phyloP scores from a whole-genome alignment of 2,113 vertebrate species.

The Phalacrocorax pelagicus region DNA sequence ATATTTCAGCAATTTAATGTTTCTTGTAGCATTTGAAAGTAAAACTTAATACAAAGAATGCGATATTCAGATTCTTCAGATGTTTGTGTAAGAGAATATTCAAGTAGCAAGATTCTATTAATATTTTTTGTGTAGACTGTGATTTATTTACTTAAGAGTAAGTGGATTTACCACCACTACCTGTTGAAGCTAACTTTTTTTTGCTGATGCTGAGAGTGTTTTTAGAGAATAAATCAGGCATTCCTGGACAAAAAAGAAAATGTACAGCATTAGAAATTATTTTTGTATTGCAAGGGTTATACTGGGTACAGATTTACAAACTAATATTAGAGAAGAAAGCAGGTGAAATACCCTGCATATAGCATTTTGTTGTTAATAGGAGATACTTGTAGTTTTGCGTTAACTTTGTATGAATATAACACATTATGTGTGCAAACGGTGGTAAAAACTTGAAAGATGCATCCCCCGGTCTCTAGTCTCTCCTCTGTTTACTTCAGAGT shows the following conservation, averaged over 20 bases:
- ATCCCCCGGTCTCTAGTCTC: neutral
- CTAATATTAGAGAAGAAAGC: neutral
- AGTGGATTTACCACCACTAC: neutral
- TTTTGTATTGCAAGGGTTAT: neutral
- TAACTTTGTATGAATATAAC: neutral
- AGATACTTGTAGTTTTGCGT: neutral
- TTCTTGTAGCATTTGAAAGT: neutral
- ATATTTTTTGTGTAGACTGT: neutral
- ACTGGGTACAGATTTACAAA: neutral
- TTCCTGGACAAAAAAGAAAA: neutral
- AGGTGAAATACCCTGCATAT: neutral
- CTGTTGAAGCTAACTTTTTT: neutral
- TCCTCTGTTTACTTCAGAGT: neutral
- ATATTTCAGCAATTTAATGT: neutral
- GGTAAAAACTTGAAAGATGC: neutral
- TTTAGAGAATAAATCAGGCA: neutral
- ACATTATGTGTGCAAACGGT: rapidly evolving
- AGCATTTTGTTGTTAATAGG: neutral
- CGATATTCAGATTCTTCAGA: neutral
- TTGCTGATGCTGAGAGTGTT: neutral
- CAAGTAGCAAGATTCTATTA: neutral
- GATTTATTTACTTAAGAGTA: neutral
- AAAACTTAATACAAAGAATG: neutral
- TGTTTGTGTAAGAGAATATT: neutral
- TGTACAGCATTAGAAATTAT: neutral